Evolutionary conservation across 2,888 invertebrate species (phyloP), one percentile per base, ranked within the genome.

Genomic region (Camponotus fellah): DNA sequence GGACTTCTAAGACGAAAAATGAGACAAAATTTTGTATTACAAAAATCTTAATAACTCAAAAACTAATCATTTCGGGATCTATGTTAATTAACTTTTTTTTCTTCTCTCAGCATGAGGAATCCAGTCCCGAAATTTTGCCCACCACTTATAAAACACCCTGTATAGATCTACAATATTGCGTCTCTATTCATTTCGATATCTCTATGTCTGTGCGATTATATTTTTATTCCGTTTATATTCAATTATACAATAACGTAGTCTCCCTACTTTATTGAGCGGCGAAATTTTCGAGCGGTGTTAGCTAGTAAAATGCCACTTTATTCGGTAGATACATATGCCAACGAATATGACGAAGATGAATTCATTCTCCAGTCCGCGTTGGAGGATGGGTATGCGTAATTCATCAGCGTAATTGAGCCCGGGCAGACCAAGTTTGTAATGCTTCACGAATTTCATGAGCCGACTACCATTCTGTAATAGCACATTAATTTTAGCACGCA

Each of bases 341-440:
- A 53, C 64, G 86, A 79, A 64, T 82, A 86, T 89, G 91, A 92
- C 88, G 91, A 92, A 92, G 92, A 92, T 89, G 89, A 91, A 92
- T 92, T 89, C 89, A 88, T 88, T 89, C 86, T 85, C 87, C 71
- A 60, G 46, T 88, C 82, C 72, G 76, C 66, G 84, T 86, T 85
- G 84, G 46, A 46, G 74, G 37, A 65, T 49, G 80, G 86, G 85
- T 90, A 91, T 88, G 86, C 90, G 90, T 90, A 90, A 92, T 92
- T 92, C 91, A 92, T 92, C 91, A 92, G 87, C 87, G 89, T 92
- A 92, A 92, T 92, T 90, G 91, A 92, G 90, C 89, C 82, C 80
- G 86, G 85, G 85, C 87, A 88, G 83, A 58, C 49, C 82, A 82
- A 81, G 83, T 85, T 88, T 86, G 85, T 87, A 88, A 86, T 85